Conservation (phyloP, 2,113 vertebrate genomes). For the Microtus pennsylvanicus region DNA sequence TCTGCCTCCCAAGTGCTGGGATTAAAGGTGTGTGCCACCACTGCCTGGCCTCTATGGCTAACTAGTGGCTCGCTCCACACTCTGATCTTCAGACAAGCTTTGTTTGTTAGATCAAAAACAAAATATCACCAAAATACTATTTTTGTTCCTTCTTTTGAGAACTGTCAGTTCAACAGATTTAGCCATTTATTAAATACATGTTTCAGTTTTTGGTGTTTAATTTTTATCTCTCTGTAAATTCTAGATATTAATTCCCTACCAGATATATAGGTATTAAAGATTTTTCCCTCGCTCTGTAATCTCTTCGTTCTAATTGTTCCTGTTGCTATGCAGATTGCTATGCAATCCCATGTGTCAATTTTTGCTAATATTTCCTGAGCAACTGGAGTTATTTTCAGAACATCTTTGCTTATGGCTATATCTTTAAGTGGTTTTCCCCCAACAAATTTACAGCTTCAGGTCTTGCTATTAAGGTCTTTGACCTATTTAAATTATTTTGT, state of each 20-base stretch:
- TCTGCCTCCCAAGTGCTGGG: too few relatives aligned
- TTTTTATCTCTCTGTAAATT: not conserved
- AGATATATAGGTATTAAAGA: not conserved
- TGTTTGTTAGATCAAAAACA: too few relatives aligned
- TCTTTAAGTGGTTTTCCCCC: not conserved
- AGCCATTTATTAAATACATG: not conserved
- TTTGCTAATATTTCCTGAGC: not conserved
- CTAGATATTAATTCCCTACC: not conserved
- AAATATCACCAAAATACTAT: not conserved
- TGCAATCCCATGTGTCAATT: not conserved
- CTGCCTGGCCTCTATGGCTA: too few relatives aligned
- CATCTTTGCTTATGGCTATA: not conserved
- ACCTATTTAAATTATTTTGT: not conserved
- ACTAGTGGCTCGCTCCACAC: too few relatives aligned
- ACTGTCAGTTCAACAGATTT: not conserved
- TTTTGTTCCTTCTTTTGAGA: not conserved
- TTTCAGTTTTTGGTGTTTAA: not conserved
- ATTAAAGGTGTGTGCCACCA: too few relatives aligned
- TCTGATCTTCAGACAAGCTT: too few relatives aligned
- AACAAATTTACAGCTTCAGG: not conserved
- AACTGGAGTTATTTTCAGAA: not conserved
- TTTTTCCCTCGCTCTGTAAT: not conserved
- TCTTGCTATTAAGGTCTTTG: not conserved
- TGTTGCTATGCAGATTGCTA: not conserved
- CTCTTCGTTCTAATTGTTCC: not conserved